Conservation (phyloP, 2,113 vertebrate genomes). For the Atractosteus spatula region DNA sequence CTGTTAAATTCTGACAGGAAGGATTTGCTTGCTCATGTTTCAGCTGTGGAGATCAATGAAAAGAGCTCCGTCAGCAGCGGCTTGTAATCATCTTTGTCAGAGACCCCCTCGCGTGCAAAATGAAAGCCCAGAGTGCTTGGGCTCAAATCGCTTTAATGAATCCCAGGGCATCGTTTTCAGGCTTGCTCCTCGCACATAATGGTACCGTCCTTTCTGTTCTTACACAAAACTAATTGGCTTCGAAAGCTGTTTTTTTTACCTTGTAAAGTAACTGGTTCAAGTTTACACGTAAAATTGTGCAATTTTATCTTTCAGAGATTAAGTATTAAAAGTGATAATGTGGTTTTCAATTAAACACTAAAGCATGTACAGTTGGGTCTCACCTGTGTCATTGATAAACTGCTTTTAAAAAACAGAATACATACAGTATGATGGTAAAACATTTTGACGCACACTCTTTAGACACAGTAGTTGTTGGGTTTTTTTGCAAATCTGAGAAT, state of each 20-base stretch:
- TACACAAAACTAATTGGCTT: not conserved
- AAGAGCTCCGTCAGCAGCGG: not conserved
- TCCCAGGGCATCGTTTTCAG: not conserved
- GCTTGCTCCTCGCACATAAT: not conserved
- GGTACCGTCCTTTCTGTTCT: not conserved
- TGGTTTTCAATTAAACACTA: too few relatives aligned
- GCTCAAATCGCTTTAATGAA: constrained; percentile 1
- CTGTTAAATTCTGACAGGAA: not conserved
- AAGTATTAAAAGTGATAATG: too few relatives aligned
- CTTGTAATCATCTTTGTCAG: not conserved
- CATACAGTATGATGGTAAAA: too few relatives aligned
- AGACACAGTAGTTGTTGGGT: too few relatives aligned
- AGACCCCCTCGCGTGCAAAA: not conserved
- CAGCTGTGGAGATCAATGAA: constrained; percentile 2
- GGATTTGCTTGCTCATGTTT: not conserved
- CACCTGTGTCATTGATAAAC: too few relatives aligned
- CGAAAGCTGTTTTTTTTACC: not conserved
- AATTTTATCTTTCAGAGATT: too few relatives aligned
- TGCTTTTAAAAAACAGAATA: too few relatives aligned
- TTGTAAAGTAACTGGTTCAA: not conserved
- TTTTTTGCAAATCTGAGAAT: too few relatives aligned
- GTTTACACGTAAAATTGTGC: too few relatives aligned
- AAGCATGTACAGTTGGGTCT: too few relatives aligned
- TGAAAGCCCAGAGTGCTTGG: not conserved
- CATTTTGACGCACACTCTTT: too few relatives aligned